These are phyloP conservation scores for Monodelphis domestica DNA, from an alignment of 2,797 vertebrate species.

Conservation along the genomic window DNA sequence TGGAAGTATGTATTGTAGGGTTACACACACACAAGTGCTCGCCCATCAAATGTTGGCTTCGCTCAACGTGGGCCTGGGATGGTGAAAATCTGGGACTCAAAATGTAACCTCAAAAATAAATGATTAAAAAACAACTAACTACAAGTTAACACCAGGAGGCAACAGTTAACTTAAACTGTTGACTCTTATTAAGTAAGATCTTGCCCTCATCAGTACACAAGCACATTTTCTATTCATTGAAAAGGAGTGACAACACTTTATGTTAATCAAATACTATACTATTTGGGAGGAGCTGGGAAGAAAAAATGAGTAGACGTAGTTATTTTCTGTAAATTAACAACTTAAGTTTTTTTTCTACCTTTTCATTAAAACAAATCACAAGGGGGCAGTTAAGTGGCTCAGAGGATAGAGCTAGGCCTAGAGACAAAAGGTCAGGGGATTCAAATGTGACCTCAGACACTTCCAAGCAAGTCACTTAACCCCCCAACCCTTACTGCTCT, in stretches of 20 bases:
- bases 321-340: not conserved
- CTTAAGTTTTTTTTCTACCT: not conserved
- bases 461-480: too few species aligned
- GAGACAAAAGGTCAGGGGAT: too few species aligned
- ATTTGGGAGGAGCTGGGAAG: not conserved
- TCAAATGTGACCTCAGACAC: too few species aligned
- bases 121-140: not conserved
- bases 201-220: not conserved
- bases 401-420: too few species aligned
- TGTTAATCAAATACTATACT: not conserved
- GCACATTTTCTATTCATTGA: not conserved
- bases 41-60: not conserved
- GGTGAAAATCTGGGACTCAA: not conserved
- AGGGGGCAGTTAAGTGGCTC: too few species aligned
- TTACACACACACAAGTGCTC: fast-evolving
- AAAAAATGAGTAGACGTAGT: not conserved
- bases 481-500: too few species aligned
- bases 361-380: not conserved
- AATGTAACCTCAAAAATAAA: not conserved
- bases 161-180: not conserved
- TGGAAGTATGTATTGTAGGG: too few species aligned
- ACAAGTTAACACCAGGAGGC: not conserved
- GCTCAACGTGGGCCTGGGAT: not conserved
- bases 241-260: not conserved
- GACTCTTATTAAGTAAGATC: too few species aligned